Percentiles rank a stretch among this genome's conserved stretches.
phyloP scores from a whole-genome alignment of 2,797 vertebrate genomes.

The Aldrovandia affinis region DNA sequence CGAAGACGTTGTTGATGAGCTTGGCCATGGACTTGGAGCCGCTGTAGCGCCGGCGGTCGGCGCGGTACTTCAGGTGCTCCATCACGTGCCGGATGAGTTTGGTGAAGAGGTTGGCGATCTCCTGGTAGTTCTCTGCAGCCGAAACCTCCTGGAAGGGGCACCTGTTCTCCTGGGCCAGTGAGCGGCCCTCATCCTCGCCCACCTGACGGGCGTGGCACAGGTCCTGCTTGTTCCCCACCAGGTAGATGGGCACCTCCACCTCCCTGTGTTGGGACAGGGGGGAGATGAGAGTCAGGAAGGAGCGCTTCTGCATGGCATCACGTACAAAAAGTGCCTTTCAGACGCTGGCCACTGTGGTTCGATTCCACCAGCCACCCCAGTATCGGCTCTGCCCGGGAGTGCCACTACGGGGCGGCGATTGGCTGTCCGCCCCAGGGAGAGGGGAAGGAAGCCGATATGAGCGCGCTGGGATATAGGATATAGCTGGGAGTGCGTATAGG shows the following conservation, averaged over 20 bases:
- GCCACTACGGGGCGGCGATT: too few relatives aligned
- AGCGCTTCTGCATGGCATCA: too few relatives aligned
- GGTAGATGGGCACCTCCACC: slow-evolving; percentile 67
- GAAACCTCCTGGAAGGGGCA: slow-evolving; percentile 79
- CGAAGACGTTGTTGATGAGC: slow-evolving; percentile 79
- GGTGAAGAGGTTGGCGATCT: slow-evolving; percentile 75
- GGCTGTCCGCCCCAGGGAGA: too few relatives aligned
- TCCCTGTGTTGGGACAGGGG: slow-evolving; percentile 60
- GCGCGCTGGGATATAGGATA: too few relatives aligned
- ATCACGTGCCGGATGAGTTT: slow-evolving; percentile 75
- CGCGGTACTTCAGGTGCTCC: slow-evolving; percentile 71
- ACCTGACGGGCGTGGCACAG: slow-evolving; percentile 76
- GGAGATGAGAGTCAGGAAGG: too few relatives aligned
- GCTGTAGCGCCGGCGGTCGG: slow-evolving; percentile 73
- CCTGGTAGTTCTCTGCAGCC: slow-evolving; percentile 76
- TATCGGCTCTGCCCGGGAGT: too few relatives aligned
- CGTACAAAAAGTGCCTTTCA: too few relatives aligned
- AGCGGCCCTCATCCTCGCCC: slow-evolving; percentile 69
- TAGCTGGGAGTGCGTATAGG: too few relatives aligned
- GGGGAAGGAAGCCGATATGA: too few relatives aligned
- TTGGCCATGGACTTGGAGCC: slow-evolving; percentile 81
- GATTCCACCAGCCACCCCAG: too few relatives aligned
- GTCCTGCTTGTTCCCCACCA: slow-evolving; percentile 79
- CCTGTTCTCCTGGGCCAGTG: slow-evolving; percentile 70
- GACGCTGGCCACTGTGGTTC: too few relatives aligned